Conservation (phyloP, 1,140 invertebrate species). For the Linepithema humile region DNA sequence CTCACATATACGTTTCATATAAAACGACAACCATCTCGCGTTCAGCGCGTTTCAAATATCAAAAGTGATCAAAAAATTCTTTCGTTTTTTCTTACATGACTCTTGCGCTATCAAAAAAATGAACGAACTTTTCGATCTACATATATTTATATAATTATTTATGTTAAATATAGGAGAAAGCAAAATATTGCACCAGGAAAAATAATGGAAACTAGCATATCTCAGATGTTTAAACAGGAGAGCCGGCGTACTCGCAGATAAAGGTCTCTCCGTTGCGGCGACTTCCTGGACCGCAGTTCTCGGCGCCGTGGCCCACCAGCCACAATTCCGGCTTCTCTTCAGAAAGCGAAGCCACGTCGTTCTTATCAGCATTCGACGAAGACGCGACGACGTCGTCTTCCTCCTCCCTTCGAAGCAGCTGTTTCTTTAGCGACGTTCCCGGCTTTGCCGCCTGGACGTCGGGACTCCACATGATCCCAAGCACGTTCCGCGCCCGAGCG, state of each 20-base stretch:
- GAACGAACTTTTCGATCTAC: neutral
- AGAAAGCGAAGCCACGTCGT: neutral
- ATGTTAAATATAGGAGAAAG: neutral
- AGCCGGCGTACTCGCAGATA: slow-evolving; percentile 70
- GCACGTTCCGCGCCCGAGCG: neutral
- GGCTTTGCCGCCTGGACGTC: slow-evolving; percentile 3
- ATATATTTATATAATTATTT: neutral
- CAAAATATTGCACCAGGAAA: neutral
- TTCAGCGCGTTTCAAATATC: neutral
- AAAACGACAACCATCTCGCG: neutral
- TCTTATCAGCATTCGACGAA: slow-evolving; percentile 26
- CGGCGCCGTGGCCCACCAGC: slow-evolving; percentile 77
- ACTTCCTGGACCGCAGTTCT: slow-evolving; percentile 81
- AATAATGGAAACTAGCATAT: neutral
- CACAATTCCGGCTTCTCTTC: slow-evolving; percentile 69
- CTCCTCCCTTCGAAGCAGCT: slow-evolving; percentile 24
- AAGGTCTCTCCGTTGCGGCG: slow-evolving; percentile 75
- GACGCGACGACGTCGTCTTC: neutral
- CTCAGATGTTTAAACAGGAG: neutral
- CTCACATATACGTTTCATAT: neutral
- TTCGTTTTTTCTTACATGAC: neutral
- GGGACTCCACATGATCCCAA: neutral
- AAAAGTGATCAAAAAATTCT: neutral
- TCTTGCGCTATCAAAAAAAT: neutral
- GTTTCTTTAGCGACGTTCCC: slow-evolving; percentile 62